Conservation (phyloP, 1,140 invertebrate genomes). For the Pachyrhynchus sulphureomaculatus region DNA sequence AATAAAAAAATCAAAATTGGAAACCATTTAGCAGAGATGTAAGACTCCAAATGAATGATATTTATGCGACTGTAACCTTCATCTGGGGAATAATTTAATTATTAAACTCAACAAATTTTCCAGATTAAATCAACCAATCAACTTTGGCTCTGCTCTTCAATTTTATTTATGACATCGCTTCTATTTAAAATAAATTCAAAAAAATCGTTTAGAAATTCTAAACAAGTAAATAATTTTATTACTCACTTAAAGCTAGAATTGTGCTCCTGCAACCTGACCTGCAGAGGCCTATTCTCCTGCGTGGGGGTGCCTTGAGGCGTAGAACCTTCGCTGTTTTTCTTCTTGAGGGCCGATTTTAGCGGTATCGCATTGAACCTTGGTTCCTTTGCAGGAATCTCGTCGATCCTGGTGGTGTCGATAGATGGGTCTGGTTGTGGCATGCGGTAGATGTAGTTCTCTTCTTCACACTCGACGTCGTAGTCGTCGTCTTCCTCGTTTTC, state of each 20-base stretch:
- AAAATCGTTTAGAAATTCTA: too few relatives aligned
- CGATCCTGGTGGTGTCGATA: constrained; percentile 78
- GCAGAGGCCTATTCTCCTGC: constrained; percentile 70
- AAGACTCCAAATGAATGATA: too few relatives aligned
- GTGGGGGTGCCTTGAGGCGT: constrained; percentile 73
- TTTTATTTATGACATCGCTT: too few relatives aligned
- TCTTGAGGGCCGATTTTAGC: constrained; percentile 89
- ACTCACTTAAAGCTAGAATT: constrained; percentile 62
- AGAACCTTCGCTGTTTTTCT: constrained; percentile 62
- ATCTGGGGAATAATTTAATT: too few relatives aligned
- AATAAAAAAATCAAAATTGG: too few relatives aligned
- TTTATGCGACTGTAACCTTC: too few relatives aligned
- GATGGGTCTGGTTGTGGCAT: constrained; percentile 61
- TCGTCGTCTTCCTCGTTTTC: constrained; percentile 47
- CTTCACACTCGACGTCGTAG: constrained; percentile 56
- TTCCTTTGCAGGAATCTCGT: constrained; percentile 89
- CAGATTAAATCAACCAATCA: too few relatives aligned
- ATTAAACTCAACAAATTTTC: too few relatives aligned
- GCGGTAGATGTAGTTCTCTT: constrained; percentile 58
- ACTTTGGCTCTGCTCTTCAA: too few relatives aligned
- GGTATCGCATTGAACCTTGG: constrained; percentile 85
- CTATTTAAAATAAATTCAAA: too few relatives aligned
- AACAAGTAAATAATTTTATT: too few relatives aligned
- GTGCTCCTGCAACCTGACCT: constrained; percentile 68
- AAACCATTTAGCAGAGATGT: too few relatives aligned